Conservation (phyloP, 2,888 invertebrate genomes). For the Ormyrus nitidulus region DNA sequence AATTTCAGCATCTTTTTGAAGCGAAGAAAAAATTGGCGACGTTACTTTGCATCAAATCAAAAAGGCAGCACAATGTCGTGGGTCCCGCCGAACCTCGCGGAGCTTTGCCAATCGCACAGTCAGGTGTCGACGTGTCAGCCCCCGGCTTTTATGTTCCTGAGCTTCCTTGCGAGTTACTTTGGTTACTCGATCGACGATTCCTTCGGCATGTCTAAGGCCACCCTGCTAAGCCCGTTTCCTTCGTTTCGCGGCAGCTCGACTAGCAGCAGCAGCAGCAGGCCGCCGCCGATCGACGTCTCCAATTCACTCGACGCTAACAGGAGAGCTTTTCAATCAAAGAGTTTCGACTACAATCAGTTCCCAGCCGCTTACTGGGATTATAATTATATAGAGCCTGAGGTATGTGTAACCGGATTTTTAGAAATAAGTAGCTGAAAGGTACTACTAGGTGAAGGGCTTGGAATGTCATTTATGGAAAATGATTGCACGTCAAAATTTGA, state of each 20-base stretch:
- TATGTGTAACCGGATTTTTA: neutral
- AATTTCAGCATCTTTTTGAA: neutral
- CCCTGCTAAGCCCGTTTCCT: neutral
- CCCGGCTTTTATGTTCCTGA: slow-evolving; percentile 79
- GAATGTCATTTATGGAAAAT: too few relatives aligned
- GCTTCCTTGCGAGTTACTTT: slow-evolving; percentile 78
- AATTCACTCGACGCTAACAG: neutral
- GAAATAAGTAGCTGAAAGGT: too few relatives aligned
- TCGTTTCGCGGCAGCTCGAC: neutral
- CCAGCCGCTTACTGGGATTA: slow-evolving; percentile 6
- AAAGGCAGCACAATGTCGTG: slow-evolving; percentile 71
- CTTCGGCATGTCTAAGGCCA: neutral
- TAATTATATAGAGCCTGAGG: slow-evolving; percentile 3
- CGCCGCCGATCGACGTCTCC: neutral
- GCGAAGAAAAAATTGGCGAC: neutral
- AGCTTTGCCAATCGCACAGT: slow-evolving; percentile 77
- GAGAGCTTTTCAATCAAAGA: slow-evolving; percentile 15
- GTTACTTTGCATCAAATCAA: too few relatives aligned
- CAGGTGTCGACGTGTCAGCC: slow-evolving; percentile 80
- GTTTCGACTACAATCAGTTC: slow-evolving; percentile 7
- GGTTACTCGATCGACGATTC: slow-evolving; percentile 76
- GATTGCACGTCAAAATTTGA: too few relatives aligned
- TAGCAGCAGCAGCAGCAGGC: neutral
- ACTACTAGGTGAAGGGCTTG: too few relatives aligned
- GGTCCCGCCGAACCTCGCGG: slow-evolving; percentile 79